Conservation (phyloP, 2,797 vertebrate genomes). For the Hemitrygon akajei region DNA sequence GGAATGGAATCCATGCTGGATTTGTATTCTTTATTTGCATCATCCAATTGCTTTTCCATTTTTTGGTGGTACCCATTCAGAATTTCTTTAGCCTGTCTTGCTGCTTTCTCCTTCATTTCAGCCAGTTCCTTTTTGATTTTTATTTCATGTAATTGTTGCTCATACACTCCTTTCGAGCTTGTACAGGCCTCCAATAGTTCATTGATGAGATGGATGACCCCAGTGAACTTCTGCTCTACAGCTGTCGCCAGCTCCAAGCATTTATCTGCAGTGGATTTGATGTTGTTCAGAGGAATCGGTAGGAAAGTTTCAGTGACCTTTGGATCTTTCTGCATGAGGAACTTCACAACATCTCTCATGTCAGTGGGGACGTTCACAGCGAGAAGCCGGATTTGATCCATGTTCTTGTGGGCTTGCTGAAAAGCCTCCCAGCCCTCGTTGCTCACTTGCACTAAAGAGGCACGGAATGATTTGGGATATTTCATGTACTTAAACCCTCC, state of each 20-base stretch:
- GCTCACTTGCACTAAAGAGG: conserved; percentile 48
- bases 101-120: conserved; percentile 35
- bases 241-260: conserved; percentile 40
- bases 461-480: conserved; percentile 47
- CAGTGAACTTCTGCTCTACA: conserved; percentile 40
- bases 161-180: conserved; percentile 41
- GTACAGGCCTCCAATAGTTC: conserved; percentile 44
- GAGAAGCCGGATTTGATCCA: conserved; percentile 44
- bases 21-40: too few relatives aligned
- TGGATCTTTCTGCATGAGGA: conserved; percentile 41
- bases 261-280: conserved; percentile 40
- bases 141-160: conserved; percentile 36
- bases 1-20: background rate
- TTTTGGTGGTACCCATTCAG: background rate
- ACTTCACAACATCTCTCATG: conserved; percentile 41
- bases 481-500: conserved; percentile 41
- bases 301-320: conserved; percentile 39
- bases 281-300: conserved; percentile 41
- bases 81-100: conserved; percentile 21
- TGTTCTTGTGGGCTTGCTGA: conserved; percentile 47
- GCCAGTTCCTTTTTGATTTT: conserved; percentile 37
- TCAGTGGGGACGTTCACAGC: conserved; percentile 42
- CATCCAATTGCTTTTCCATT: too few relatives aligned
- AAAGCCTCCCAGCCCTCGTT: conserved; percentile 48
- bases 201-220: conserved; percentile 43